phyloP scores from a whole-genome alignment of 1,140 invertebrate genomes.

The Brachionus asplanchnoidis region DNA sequence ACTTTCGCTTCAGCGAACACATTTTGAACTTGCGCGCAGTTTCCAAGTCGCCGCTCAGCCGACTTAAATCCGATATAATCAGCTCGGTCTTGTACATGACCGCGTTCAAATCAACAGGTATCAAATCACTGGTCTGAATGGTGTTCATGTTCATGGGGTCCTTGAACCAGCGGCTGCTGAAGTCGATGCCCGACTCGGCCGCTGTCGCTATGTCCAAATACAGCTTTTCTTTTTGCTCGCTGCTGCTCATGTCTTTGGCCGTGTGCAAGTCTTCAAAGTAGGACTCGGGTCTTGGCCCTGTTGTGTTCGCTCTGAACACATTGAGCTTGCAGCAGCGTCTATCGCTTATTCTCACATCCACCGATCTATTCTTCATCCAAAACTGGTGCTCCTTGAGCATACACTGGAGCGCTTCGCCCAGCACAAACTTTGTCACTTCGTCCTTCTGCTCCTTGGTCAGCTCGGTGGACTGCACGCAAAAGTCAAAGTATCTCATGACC shows the following conservation, averaged over 20 bases:
- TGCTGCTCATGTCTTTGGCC: not conserved
- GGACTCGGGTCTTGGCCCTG: conserved; percentile 69
- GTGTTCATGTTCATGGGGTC: conserved; percentile 49
- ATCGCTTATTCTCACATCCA: not conserved
- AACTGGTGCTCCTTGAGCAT: not conserved
- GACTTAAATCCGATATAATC: conserved; percentile 60
- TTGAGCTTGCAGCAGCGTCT: not conserved
- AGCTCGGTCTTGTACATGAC: conserved; percentile 74
- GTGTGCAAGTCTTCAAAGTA: conserved; percentile 66
- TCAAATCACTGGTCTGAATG: conserved; percentile 63
- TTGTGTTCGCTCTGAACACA: conserved; percentile 16
- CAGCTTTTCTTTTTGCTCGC: conserved; percentile 60
- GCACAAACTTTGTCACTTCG: not conserved
- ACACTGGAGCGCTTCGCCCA: not conserved
- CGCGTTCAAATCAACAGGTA: conserved; percentile 79
- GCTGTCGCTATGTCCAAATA: conserved; percentile 78
- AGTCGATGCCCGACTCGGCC: conserved; percentile 90
- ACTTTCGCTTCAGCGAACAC: not conserved
- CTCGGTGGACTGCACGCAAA: not conserved
- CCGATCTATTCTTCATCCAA: conserved; percentile 22
- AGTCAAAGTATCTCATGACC: conserved; percentile 58
- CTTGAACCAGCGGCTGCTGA: conserved; percentile 79
- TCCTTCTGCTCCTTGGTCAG: not conserved
- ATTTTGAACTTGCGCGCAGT: not conserved
- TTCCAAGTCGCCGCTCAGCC: conserved; percentile 57